Evolutionary conservation across 2,797 vertebrate species (phyloP), one percentile per base, ranked within the genome.

Genomic region (Xiphorhynchus erythropygius): DNA sequence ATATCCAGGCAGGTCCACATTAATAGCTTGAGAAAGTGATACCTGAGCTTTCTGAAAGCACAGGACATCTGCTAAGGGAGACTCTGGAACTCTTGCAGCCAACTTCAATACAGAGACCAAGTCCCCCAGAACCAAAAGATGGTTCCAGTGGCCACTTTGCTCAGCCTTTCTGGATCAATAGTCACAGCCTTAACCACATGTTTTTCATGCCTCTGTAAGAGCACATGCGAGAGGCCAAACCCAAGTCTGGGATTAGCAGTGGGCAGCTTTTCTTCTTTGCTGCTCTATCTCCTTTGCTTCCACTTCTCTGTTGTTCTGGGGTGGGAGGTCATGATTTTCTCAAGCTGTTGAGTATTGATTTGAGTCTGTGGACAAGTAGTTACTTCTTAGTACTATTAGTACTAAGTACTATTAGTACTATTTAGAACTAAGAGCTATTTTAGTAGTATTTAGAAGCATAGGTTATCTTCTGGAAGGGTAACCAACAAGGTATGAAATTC

Each of bases 171-270:
- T 32, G 30, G 6, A 49, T 19, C 33, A 13, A 37, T 39, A 65
- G 15, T 11, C 42, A 33, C 0, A 1, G 6, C 12, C 32, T 33
- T 32, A 57, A 11, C 23, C 33, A 23, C 27, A 17, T 0, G 2
- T 27, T 81, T 69, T 53, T 60, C 33, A 10, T 49, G 9, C 7
- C 50, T 46, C 37, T 56, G 12, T 42, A 64, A 33, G 7, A 73
- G 35, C 41, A 68, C 7, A 7, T 10, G 11, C 7, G 13, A 33
- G 30, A 55, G 16, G 41, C 41, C n/a, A 78, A 62, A 52, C 2
- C 7, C 6, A 16, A 84, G 28, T 10, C 27, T 62, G 32, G 8
- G 32, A 33, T 59, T 56, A 65, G 22, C 41, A 47, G 23, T 19
- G 47, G 7, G 10, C 9, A 73, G 32, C 11, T 35, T 22, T n/a